Percentiles rank a stretch among this genome's conserved stretches.
Evolutionary conservation across 2,113 vertebrate species (phyloP).

Genomic region (Himantopus leucocephalus): DNA sequence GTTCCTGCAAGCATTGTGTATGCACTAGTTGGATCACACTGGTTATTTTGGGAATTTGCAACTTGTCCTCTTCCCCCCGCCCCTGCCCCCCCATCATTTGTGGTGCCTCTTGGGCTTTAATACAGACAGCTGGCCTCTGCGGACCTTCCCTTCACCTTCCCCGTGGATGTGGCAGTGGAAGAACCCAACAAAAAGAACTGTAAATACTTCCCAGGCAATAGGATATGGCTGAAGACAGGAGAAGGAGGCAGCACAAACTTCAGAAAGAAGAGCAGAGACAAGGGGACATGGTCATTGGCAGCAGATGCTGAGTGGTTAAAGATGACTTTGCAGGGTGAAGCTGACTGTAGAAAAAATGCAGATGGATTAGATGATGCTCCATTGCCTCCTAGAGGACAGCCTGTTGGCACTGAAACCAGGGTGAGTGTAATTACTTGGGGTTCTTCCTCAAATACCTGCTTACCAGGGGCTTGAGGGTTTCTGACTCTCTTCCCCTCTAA

Average conservation of each 20-base stretch:
- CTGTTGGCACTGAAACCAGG: conserved; percentile 15
- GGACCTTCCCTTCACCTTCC: conserved; percentile 5
- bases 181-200: conserved; percentile 58
- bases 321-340: neutral
- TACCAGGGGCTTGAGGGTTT: neutral
- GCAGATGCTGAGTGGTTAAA: neutral
- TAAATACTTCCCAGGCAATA: neutral
- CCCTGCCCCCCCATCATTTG: neutral
- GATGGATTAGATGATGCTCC: conserved; percentile 22
- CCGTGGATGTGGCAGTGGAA: conserved; percentile 10
- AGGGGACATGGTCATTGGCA: neutral
- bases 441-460: neutral
- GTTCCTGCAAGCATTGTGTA: neutral
- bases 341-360: conserved; percentile 26
- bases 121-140: conserved; percentile 40
- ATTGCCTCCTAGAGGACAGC: conserved; percentile 11
- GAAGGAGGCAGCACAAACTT: neutral
- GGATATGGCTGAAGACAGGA: neutral
- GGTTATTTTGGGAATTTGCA: neutral
- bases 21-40: neutral
- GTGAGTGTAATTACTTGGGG: conserved; percentile 5
- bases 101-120: neutral
- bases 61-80: neutral
- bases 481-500: neutral
- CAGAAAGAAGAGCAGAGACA: neutral